A percentile compares a stretch with the other conserved stretches of the same genome.
Conservation (phyloP, 1,140 invertebrate genomes). For the Trichoplusia ni region DNA sequence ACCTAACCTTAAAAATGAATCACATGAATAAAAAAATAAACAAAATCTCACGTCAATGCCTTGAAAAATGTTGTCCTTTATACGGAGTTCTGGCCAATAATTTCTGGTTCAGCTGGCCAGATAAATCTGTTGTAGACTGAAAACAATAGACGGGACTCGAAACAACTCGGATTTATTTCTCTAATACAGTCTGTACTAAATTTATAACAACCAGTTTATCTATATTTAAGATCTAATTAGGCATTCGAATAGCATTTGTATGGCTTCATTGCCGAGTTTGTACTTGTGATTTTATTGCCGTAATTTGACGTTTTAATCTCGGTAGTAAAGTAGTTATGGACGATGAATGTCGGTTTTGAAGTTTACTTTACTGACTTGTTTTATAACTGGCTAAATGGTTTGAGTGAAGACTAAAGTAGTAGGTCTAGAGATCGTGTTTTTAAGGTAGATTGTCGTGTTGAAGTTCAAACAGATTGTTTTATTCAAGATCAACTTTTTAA, state of each 20-base stretch:
- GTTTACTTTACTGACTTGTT: no score
- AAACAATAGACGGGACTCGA: conserved; percentile 25
- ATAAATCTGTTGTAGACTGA: conserved; percentile 29
- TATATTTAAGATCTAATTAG: conserved; percentile 13
- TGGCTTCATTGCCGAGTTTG: conserved; percentile 2
- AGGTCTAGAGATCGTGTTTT: no score
- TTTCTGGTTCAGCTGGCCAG: conserved; percentile 29
- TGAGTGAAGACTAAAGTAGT: no score
- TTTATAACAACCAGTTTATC: conserved; percentile 6
- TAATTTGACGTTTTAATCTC: conserved; percentile 11
- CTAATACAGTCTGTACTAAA: conserved; percentile 16
- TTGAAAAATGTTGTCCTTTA: conserved; percentile 18
- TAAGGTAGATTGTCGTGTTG: no score
- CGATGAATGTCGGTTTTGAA: no score
- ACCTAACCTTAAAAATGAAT: no score
- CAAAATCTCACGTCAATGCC: no score
- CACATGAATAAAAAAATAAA: no score
- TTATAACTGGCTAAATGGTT: no score
- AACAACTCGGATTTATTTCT: conserved; percentile 18
- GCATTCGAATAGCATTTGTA: neutral
- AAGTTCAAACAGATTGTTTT: no score
- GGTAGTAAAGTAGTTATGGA: no score
- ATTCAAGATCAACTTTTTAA: no score
- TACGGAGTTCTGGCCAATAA: conserved; percentile 21
- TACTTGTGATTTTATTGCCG: conserved; percentile 2